phyloP scores from a whole-genome alignment of 2,888 invertebrate genomes.

The Hetaerina titia region DNA sequence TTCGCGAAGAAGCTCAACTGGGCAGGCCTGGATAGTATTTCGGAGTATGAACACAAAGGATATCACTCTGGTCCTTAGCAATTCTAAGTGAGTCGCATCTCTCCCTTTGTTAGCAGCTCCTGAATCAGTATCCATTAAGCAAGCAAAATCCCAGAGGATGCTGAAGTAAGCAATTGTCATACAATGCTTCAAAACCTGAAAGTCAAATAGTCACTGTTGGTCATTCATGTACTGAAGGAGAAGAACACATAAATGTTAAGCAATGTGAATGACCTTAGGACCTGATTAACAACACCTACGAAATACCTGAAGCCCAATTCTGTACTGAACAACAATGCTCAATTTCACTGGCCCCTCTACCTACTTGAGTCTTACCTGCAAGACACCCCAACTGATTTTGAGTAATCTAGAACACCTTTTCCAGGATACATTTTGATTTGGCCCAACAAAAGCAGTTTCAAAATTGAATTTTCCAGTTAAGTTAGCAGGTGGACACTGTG shows the following conservation, averaged over 20 bases:
- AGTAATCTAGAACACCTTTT: no score
- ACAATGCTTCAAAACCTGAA: conserved; percentile 85
- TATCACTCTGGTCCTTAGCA: conserved; percentile 37
- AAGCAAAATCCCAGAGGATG: conserved; percentile 56
- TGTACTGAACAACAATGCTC: no score
- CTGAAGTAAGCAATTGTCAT: conserved; percentile 86
- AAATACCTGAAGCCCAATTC: no score
- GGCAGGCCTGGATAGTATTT: conserved; percentile 20
- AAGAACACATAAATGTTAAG: not conserved
- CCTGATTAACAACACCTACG: no score
- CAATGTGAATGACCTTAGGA: no score
- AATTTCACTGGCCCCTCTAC: no score
- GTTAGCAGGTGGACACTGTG: no score
- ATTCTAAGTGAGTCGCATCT: conserved; percentile 47
- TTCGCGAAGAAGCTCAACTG: conserved; percentile 41
- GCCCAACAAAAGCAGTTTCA: no score
- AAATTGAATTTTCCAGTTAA: no score
- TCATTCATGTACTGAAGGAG: not conserved
- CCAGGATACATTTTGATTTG: no score
- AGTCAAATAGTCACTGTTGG: conserved; percentile 69
- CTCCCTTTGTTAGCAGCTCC: conserved; percentile 23
- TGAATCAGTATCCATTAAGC: conserved; percentile 40
- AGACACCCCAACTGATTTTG: no score
- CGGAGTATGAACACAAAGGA: conserved; percentile 54
- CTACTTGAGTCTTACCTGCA: no score